Percentiles rank a stretch among this genome's conserved stretches.
These are phyloP conservation scores for Hippopotamus amphibius DNA, from an alignment of 2,113 vertebrate genomes.

Conservation along the genomic window DNA sequence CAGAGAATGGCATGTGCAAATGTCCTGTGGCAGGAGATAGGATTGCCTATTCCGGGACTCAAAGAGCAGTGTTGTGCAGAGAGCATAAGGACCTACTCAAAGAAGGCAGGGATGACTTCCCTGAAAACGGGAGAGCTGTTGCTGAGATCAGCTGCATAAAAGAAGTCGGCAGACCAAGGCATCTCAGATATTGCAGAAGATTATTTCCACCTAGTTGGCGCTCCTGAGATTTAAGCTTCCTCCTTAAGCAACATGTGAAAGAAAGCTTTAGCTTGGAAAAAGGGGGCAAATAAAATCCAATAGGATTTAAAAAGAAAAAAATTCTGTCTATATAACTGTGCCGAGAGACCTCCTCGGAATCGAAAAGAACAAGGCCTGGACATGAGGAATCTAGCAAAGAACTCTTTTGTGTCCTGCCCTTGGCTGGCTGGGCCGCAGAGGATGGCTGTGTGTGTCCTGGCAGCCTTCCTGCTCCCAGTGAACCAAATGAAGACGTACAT, in stretches of 20 bases:
- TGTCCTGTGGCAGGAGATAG: neutral
- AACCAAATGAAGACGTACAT: conserved; percentile 23
- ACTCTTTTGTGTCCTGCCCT: neutral
- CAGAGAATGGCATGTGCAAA: neutral
- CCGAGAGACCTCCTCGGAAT: neutral
- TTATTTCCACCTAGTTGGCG: neutral
- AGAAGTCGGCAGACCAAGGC: neutral
- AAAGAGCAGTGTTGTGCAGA: neutral
- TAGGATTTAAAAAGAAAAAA: neutral
- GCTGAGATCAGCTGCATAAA: neutral
- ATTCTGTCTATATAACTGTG: neutral
- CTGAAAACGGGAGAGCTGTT: neutral
- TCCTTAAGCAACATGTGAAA: neutral
- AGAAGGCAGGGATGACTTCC: neutral
- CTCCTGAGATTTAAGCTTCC: neutral
- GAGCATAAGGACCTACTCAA: neutral
- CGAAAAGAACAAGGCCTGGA: neutral
- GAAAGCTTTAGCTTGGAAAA: neutral
- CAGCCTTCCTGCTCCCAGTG: neutral
- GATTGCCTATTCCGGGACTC: neutral
- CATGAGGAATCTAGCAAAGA: neutral
- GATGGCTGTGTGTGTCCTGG: conserved; percentile 15
- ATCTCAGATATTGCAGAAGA: neutral
- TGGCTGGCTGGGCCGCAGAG: neutral
- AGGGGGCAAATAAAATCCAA: neutral